Base-by-base conservation (phyloP, 2,797 vertebrate genomes). In the Clarias pachynema region DNA sequence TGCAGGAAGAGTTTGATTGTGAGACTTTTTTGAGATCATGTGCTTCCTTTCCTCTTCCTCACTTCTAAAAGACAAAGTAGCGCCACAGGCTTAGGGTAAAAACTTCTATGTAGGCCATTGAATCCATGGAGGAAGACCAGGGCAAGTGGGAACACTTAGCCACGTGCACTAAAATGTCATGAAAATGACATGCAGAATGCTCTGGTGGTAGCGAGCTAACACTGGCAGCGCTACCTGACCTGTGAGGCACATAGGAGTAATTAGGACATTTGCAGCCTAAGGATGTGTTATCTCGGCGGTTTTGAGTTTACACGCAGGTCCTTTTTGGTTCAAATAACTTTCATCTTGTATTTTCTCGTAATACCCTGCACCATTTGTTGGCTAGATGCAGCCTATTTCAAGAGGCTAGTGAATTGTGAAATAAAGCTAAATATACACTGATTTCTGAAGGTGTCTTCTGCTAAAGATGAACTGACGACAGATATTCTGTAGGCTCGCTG, bases 101-200 rank as follows among this genome's bases (percentile, higher is more conserved):
- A 91, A 92, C 92, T 89, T 91, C 91, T 95, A 96, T 95, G 94
- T 95, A 95, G 95, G 95, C 92, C 95, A 95, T 87, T 91, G 91
- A 95, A 93, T 95, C 95, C 95, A 93, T 89, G 82, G 94, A 95
- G 95, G 92, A 92, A 92, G 91, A 87, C 80, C 82, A 66, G 88
- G 91, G 92, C 94, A 93, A 93, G 93, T 92, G 92, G 93, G 91
- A 94, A 92, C 93, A 81, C 87, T 85, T 90, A 89, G 87, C 86
- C 82, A 62, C n/a, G 79, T 80, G 84, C 85, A 83, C 84, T 78
- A 70, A 88, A 88, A 90, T 88, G 88, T 89, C 88, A 86, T 77
- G 88, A 63, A 88, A 69, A 81, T 78, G 85, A 62, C 73, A 80
- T 85, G 57, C 82, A 75, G 88, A 87, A 89, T 82, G 79, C 86